phyloP scores from a whole-genome alignment of 2,797 vertebrate genomes.

The Epinephelus coioides region DNA sequence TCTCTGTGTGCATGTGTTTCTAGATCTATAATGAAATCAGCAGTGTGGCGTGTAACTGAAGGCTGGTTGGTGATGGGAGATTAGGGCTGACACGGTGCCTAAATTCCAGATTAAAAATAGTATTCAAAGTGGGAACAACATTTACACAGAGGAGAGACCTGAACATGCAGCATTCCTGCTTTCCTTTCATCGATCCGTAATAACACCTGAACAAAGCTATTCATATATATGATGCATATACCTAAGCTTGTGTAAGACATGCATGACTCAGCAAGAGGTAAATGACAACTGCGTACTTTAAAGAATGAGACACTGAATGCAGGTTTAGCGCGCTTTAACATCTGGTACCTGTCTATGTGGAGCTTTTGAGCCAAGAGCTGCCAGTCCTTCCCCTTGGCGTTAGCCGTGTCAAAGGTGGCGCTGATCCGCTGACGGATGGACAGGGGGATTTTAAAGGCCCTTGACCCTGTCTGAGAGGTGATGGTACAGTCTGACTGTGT shows the following conservation, averaged over 20 bases:
- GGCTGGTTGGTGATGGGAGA: slow-evolving; percentile 71
- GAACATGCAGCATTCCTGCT: slow-evolving; percentile 12
- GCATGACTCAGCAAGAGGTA: slow-evolving; percentile 46
- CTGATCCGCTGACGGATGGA: slow-evolving; percentile 96
- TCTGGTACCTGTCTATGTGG: slow-evolving; percentile 91
- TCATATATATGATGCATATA: neutral
- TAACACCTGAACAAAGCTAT: slow-evolving; percentile 24
- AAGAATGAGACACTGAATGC: slow-evolving; percentile 8
- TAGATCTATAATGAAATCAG: slow-evolving; percentile 85
- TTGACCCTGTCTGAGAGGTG: slow-evolving; percentile 92
- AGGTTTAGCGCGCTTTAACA: slow-evolving; percentile 19
- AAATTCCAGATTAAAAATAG: slow-evolving; percentile 71
- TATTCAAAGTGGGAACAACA: slow-evolving; percentile 55
- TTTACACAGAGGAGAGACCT: slow-evolving; percentile 20
- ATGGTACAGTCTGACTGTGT: slow-evolving; percentile 89
- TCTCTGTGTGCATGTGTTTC: slow-evolving; percentile 55
- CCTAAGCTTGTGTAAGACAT: neutral
- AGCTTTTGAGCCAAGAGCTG: slow-evolving; percentile 95
- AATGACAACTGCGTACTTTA: slow-evolving; percentile 5
- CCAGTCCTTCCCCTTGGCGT: slow-evolving; percentile 96
- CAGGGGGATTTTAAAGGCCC: slow-evolving; percentile 95
- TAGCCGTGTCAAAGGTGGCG: slow-evolving; percentile 92
- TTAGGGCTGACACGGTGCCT: slow-evolving; percentile 58
- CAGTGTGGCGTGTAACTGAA: slow-evolving; percentile 64
- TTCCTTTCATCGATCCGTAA: slow-evolving; percentile 25